These are phyloP conservation scores for Nyctalus aviator DNA, from an alignment of 2,797 vertebrate species.

Conservation along the genomic window DNA sequence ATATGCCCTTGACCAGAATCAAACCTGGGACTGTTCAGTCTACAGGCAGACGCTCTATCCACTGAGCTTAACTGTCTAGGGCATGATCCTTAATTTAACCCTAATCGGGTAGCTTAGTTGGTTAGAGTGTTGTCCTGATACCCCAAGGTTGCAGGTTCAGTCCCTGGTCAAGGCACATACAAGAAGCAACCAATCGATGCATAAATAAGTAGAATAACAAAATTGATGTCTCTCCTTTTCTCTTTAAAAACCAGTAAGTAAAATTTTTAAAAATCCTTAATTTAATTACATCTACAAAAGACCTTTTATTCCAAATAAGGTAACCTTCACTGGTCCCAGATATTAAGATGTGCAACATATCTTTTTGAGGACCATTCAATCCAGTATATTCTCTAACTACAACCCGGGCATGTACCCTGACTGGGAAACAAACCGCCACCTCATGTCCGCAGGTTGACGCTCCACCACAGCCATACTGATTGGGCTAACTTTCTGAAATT, in stretches of 20 bases:
- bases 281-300: conserved; percentile 2
- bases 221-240: not conserved
- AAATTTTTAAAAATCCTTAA: not conserved
- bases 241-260: not conserved
- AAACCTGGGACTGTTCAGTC: too few relatives aligned
- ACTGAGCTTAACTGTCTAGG: too few relatives aligned
- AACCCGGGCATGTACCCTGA: too few relatives aligned
- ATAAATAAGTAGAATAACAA: not conserved
- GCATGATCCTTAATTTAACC: not conserved
- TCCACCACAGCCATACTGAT: too few relatives aligned
- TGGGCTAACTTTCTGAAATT: not conserved
- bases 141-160: not conserved
- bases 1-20: too few relatives aligned
- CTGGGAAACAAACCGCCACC: too few relatives aligned
- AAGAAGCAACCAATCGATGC: not conserved
- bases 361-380: not conserved
- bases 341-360: not conserved
- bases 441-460: too few relatives aligned
- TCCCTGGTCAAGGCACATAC: not conserved
- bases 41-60: too few relatives aligned
- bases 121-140: not conserved
- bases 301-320: not conserved
- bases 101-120: not conserved
- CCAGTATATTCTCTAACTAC: not conserved
- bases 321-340: not conserved